Base-by-base conservation (phyloP, 2,797 vertebrate genomes). In the Lepilemur ruficaudatus region DNA sequence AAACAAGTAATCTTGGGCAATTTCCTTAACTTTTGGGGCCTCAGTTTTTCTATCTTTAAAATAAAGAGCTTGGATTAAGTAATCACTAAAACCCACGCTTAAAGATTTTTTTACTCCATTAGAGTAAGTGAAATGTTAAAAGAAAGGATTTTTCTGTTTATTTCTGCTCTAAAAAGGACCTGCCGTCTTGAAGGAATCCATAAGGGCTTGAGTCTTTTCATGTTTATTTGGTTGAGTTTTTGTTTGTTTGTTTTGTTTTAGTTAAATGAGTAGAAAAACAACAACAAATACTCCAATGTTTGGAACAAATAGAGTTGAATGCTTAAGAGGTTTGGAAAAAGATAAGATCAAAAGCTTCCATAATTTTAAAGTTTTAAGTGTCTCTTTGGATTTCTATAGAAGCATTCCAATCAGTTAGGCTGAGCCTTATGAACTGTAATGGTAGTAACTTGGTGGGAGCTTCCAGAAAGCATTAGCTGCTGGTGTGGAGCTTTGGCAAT, bases 121-220 rank as follows among this genome's bases (percentile, higher is more conserved):
- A n/a, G 3, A 63, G 4, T 55, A 90, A 96, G 48, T 76, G 3
- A 0, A 79, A 79, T 1, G 32, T 81, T 11, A 46, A 57, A 43
- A 52, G 23, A 83, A 65, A 65, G 0, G 3, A 8, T 84, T 48
- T 7, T 38, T 38, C 38, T 38, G 38, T 38, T 78, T 70, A 35
- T 50, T 85, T 89, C 17, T 90, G 5, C 35, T 52, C 15, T 55
- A 25, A 83, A 87, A 46, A 4, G 2, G 2, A 41, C 7, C 15
- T 80, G 7, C 12, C 11, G 76, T 90, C n/a, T 35, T 43, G 38
- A 69, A 59, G 35, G 9, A 89, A 95, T 32, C 13, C 72, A 65
- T 11, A 61, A 1, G 4, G 0, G 32, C 1, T 84, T 10, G 5
- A 12, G 9, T 43, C 4, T 7, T 41, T 75, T n/a, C 10, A 0